Base-by-base conservation (phyloP, 1,140 invertebrate genomes). In the Eciton burchellii region DNA sequence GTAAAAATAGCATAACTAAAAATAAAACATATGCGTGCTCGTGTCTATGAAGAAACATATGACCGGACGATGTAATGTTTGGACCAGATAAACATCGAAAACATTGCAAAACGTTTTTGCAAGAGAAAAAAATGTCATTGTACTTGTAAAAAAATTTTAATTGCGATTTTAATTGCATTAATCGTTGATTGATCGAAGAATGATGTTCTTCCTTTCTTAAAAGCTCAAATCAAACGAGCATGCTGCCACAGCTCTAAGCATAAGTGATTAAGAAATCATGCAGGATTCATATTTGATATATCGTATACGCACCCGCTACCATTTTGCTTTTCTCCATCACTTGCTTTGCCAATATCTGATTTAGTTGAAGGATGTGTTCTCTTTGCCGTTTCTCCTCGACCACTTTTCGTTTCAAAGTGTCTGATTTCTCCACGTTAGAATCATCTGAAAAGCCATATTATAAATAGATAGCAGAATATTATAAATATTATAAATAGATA, bases 301-400 rank as follows among this genome's bases (percentile, higher is more conserved):
- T 79, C 43, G 70, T n/a, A n/a, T n/a, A 94, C 95, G 92, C 95
- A 98, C 98, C 97, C 94, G 98, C 98, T 86, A 98, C 97, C 92
- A 98, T 97, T 95, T 98, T 98, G 94, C 97, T 98, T 94, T 97
- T 98, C 92, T 98, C 97, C 95, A 98, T 98, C 74, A 98, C 98
- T 95, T 99, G 97, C 91, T 97, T 96, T n/a, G 98, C 98, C 83
- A 99, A 94, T 87, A 98, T 97, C 94, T 98, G 98, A 94, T 98
- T 98, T 74, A 99, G 94, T 89, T 97, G 97, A 56, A 99, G 94
- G 87, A 98, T 95, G 91, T 98, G 97, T 89, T 98, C 97, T 45
- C 98, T 95, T 89, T 98, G 97, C 82, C 96, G 95, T 92, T 98
- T 98, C 90, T 98, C 97, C 89, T 97, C 97, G 35, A 95, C 96